Evolutionary conservation across 1,140 invertebrate species (phyloP), one percentile per base, ranked within the genome.

Genomic region (Oryctes rhinoceros): DNA sequence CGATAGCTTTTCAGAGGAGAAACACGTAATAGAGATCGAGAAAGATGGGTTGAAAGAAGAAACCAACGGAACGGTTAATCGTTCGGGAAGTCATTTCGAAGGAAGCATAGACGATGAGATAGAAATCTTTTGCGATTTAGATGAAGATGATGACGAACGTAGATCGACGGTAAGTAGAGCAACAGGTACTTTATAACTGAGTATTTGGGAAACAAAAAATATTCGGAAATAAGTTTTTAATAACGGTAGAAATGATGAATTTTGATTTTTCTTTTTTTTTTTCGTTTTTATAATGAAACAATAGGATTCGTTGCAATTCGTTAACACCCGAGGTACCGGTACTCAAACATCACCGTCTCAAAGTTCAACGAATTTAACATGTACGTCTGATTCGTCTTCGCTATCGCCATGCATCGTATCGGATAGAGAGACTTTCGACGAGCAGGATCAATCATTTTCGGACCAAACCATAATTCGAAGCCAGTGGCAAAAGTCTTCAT

Each of bases 341-440:
- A 85, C 84, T 24, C 84, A 84, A 62, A 84, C 85, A 37, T 83
- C 84, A 15, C 79, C 83, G 18, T 85, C 86, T 6, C 81, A 80
- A 39, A 86, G 84, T 80, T 86, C 84, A 10, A 85, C 83, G 2
- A 86, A 85, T 83, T 76, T 86, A 44, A 84, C 84, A n/a, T 86
- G 84, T 83, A 78, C 83, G 15, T 85, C 86, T 10, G 85, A 85
- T 79, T 84, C 82, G 78, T 44, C 39, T 44, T 85, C 84, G 9
- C 83, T 83, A 35, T 86, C 84, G 30, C 83, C 84, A 20, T 85
- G 84, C 47, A 79, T 84, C 10, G 67, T 44, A 13, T 78, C 80
- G 20, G 83, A 84, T 79, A 80, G 24, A 35, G 82, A 83, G 47
- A 20, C 74, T 7, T 59, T 78, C 20, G 83, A 82, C 62, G 82